Conservation (phyloP, 2,113 vertebrate genomes). For the Corythoichthys haematopterus region DNA sequence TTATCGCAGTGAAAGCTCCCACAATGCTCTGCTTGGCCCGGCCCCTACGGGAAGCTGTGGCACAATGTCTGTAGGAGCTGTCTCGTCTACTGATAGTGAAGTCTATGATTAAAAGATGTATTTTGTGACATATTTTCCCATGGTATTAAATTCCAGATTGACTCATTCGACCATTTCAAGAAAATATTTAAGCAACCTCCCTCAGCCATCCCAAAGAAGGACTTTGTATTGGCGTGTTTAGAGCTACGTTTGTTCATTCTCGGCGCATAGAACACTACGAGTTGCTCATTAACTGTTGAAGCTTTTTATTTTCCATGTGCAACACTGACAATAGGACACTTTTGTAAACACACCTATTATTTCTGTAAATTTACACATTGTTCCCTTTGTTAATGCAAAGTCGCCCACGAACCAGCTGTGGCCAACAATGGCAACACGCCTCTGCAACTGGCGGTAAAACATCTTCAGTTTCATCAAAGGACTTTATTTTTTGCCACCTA, state of each 20-base stretch:
- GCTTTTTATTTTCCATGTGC: not conserved
- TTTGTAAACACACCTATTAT: not conserved
- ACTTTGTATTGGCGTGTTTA: not conserved
- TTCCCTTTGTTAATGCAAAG: not conserved
- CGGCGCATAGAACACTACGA: constrained; percentile 1
- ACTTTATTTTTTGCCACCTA: too few species aligned
- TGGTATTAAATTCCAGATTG: not conserved
- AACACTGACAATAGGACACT: not conserved
- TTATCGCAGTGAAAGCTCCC: too few species aligned
- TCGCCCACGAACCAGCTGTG: not conserved
- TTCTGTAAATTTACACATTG: constrained; percentile 1
- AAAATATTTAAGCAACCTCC: not conserved
- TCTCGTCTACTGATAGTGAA: too few species aligned
- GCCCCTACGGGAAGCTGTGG: too few species aligned
- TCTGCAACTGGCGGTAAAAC: not conserved
- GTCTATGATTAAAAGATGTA: too few species aligned
- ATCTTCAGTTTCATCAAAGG: not conserved
- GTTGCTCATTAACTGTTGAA: constrained; percentile 26
- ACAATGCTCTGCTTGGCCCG: too few species aligned
- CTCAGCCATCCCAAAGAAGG: not conserved
- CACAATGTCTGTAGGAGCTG: too few species aligned
- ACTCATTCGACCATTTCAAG: not conserved
- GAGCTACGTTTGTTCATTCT: not conserved
- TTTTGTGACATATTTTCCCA: too few species aligned
- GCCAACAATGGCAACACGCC: not conserved